Conservation (phyloP, 2,797 vertebrate genomes). For the Lacerta agilis region DNA sequence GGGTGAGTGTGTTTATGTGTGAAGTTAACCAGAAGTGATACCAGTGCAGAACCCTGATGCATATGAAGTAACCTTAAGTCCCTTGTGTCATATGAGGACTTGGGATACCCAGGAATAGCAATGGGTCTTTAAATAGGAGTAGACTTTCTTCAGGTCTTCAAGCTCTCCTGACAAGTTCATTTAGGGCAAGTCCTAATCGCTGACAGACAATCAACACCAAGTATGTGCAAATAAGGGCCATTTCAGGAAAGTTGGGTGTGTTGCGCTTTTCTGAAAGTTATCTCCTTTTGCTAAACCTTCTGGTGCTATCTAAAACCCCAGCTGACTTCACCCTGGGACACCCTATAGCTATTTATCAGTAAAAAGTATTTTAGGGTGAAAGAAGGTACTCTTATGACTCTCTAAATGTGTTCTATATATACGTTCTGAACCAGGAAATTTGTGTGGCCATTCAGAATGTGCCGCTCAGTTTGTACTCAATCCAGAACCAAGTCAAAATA, state of each 20-base stretch:
- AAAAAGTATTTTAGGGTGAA: background rate
- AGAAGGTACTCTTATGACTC: background rate
- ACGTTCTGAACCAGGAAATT: background rate
- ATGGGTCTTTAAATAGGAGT: slow-evolving; percentile 8
- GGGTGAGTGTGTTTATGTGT: too few relatives aligned
- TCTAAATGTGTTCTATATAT: background rate
- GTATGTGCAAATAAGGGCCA: background rate
- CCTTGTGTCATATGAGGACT: background rate
- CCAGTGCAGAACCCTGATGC: background rate
- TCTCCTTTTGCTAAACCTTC: background rate
- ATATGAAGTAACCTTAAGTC: background rate
- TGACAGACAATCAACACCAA: background rate
- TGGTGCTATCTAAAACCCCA: slow-evolving; percentile 8
- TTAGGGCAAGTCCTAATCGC: background rate
- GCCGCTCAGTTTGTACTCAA: background rate
- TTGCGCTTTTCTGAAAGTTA: background rate
- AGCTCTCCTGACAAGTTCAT: slow-evolving; percentile 3
- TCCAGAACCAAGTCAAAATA: background rate
- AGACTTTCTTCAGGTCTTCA: background rate
- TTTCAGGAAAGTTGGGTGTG: background rate
- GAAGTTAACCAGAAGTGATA: background rate
- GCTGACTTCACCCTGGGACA: background rate
- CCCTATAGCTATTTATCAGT: slow-evolving; percentile 13
- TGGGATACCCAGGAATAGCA: background rate
- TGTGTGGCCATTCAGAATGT: background rate